Evolutionary conservation across 1,140 invertebrate species (phyloP), one percentile per base, ranked within the genome.

Genomic region (Eriosoma lanigerum): DNA sequence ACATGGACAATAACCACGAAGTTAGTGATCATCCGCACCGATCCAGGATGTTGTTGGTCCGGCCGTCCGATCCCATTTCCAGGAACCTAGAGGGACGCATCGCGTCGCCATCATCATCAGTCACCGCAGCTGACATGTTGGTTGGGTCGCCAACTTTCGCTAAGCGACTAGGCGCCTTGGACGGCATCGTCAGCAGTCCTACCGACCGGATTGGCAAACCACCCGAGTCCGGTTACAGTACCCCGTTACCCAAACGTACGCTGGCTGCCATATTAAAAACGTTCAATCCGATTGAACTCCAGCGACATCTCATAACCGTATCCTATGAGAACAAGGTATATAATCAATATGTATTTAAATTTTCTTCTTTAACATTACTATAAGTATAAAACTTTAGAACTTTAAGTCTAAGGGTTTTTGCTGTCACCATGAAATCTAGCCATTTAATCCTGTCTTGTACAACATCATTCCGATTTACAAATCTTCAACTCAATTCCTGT

Each of bases 281-380:
- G 87, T 90, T 89, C 56, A 93, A 93, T 86, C 91, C 92, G 5
- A 85, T 94, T 44, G 92, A 94, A 86, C 88, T 96, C 81, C 93
- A 94, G 85, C 89, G 93, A 76, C 93, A 95, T 87, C 88, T 96
- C 26, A 90, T 96, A 81, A 92, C 90, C 10, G 90, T 92, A 81
- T 92, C 92, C 84, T 92, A 94, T 84, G 91, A 94, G 85, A 94
- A 94, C 89, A 91, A 95, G 90, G 93, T 94, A 38, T 38, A n/a
- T n/a, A n/a, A n/a, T n/a, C n/a, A n/a, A n/a, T n/a, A n/a, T n/a
- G n/a, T n/a, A n/a, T n/a, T n/a, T n/a, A n/a, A n/a, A n/a, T n/a
- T n/a, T n/a, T n/a, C n/a, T n/a, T n/a, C n/a, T n/a, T n/a, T n/a
- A n/a, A n/a, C n/a, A n/a, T n/a, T n/a, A n/a, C n/a, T n/a, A n/a